Percentiles rank a stretch among this genome's conserved stretches.
Conservation (phyloP, 2,113 vertebrate species). For the Sceloporus tristichus region DNA sequence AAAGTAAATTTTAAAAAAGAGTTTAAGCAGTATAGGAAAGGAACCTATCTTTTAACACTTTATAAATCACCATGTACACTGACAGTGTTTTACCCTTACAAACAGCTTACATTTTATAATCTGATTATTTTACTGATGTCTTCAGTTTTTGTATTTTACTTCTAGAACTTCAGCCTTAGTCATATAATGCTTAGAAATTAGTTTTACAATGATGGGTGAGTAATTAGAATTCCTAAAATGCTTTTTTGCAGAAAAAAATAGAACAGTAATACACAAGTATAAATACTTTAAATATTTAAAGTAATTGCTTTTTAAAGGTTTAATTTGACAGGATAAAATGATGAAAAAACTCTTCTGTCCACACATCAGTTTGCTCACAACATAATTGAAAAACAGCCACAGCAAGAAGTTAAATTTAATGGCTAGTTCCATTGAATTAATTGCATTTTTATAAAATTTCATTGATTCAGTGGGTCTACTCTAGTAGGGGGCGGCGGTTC, state of each 20-base stretch:
- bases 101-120: too few relatives aligned
- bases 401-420: too few relatives aligned
- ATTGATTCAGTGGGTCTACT: too few relatives aligned
- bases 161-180: not conserved
- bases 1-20: too few relatives aligned
- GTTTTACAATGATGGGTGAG: not conserved
- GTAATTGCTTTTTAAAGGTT: not conserved
- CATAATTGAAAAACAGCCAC: not conserved
- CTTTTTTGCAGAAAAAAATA: not conserved
- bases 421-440: too few relatives aligned
- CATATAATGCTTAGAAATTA: constrained; percentile 1
- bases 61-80: not conserved
- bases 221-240: not conserved
- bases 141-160: not conserved
- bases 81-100: not conserved
- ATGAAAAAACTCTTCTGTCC: not conserved
- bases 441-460: too few relatives aligned
- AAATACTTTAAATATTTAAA: not conserved
- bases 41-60: not conserved
- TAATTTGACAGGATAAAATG: not conserved
- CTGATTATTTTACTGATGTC: not conserved
- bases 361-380: not conserved
- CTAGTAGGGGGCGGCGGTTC: too few relatives aligned
- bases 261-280: not conserved
- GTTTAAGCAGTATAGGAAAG: too few relatives aligned